A percentile compares a stretch with the other conserved stretches of the same genome.
These are phyloP conservation scores for Steatornis caripensis DNA, from an alignment of 2,113 vertebrate genomes.

Conservation along the genomic window DNA sequence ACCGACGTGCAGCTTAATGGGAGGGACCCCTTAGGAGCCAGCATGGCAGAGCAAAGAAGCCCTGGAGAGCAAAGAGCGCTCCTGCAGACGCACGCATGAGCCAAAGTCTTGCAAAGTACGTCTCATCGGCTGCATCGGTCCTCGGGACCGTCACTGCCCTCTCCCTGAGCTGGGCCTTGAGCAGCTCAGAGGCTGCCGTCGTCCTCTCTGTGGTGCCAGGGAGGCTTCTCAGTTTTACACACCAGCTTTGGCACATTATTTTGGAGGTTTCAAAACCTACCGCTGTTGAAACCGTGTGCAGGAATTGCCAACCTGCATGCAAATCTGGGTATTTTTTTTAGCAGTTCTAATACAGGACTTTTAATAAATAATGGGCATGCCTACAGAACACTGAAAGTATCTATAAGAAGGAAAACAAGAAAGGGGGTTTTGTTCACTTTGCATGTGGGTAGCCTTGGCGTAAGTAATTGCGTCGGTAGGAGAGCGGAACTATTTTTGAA, in stretches of 20 bases:
- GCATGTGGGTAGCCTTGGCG: neutral
- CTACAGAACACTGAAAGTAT: neutral
- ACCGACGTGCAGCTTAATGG: neutral
- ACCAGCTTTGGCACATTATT: neutral
- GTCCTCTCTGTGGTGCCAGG: neutral
- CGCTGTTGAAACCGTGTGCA: neutral
- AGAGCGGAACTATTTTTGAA: neutral
- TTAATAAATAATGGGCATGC: neutral
- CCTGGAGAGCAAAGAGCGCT: neutral
- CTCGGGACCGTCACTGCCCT: neutral
- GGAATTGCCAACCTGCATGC: constrained; percentile 4
- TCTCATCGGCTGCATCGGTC: rapidly evolving
- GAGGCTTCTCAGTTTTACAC: neutral
- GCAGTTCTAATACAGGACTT: neutral
- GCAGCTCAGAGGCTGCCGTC: neutral
- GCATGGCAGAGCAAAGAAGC: neutral
- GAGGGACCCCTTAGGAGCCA: neutral
- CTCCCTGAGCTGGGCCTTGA: rapidly evolving
- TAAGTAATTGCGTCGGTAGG: neutral
- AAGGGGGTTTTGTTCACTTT: neutral
- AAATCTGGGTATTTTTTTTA: neutral
- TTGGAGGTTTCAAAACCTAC: neutral
- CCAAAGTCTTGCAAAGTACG: neutral
- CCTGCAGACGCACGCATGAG: rapidly evolving
- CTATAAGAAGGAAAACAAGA: neutral